phyloP scores from a whole-genome alignment of 1,140 invertebrate species.

The Drosophila tristis region DNA sequence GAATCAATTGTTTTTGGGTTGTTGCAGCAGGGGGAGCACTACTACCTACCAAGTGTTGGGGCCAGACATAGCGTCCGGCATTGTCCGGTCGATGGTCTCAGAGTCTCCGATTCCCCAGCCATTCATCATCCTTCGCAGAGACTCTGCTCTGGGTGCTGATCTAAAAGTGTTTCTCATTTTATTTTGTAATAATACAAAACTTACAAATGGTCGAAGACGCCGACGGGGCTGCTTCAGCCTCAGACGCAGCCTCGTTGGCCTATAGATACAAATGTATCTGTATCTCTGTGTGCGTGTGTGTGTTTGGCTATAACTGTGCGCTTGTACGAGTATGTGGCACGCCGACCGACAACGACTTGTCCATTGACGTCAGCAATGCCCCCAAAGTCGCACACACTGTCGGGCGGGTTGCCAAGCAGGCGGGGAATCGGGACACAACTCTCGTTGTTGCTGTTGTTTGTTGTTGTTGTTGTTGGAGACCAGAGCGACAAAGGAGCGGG shows the following conservation, averaged over 20 bases:
- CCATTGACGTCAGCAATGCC: constrained; percentile 83
- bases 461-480: constrained; percentile 3
- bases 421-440: constrained; percentile 50
- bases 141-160: constrained; percentile 1
- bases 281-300: constrained; percentile 17
- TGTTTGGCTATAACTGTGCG: constrained; percentile 27
- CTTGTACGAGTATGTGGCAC: constrained; percentile 63
- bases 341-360: constrained; percentile 72
- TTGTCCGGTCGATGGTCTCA: constrained; percentile 15
- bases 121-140: constrained; percentile 27
- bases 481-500: constrained; percentile 9
- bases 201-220: constrained; percentile 60
- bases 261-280: constrained; percentile 27
- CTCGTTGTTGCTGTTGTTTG: neutral
- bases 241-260: constrained; percentile 48
- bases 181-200: constrained; percentile 49
- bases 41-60: neutral
- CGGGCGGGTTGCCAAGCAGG: constrained; percentile 73
- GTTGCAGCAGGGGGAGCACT: neutral
- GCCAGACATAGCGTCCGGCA: constrained; percentile 29
- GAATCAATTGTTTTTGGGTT: constrained; percentile 32
- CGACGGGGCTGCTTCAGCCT: constrained; percentile 58
- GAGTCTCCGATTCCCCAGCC: constrained; percentile 12
- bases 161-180: constrained; percentile 43
- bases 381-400: constrained; percentile 69